These are phyloP conservation scores for Anguilla japonica DNA, from an alignment of 2,113 vertebrate genomes.

Conservation along the genomic window DNA sequence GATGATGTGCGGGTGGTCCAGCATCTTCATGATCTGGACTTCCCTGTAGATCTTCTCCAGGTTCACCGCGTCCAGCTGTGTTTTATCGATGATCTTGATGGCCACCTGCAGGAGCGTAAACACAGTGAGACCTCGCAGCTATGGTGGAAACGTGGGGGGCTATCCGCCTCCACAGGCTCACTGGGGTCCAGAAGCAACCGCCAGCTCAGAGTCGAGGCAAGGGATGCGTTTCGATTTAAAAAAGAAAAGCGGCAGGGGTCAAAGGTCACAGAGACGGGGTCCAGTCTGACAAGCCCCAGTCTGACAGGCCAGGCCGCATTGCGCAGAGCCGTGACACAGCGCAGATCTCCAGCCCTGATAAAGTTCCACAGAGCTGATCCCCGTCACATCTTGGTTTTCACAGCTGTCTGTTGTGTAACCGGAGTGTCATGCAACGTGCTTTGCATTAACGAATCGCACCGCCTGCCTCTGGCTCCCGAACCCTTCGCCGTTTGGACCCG, in stretches of 20 bases:
- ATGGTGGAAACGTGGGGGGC: background rate
- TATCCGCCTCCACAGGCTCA: background rate
- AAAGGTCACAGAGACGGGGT: background rate
- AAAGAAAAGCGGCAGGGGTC: background rate
- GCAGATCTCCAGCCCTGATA: background rate
- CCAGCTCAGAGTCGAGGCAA: background rate
- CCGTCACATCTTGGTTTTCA: background rate
- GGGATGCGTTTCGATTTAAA: no score
- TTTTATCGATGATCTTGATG: conserved; percentile 99
- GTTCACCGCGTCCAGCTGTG: conserved; percentile 93
- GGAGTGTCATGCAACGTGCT: background rate
- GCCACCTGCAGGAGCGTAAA: conserved; percentile 79
- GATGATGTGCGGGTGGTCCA: conserved; percentile 96
- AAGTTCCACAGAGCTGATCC: background rate
- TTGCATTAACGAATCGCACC: background rate
- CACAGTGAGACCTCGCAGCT: conserved; percentile 42
- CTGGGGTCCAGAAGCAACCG: background rate
- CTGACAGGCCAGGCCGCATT: background rate
- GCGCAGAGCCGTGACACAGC: background rate
- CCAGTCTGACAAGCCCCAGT: background rate
- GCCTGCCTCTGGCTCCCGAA: background rate
- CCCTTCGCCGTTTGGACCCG: background rate
- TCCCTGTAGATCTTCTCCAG: conserved; percentile 98
- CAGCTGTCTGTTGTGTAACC: background rate
- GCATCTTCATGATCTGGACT: conserved; percentile 98